Base-by-base conservation (phyloP, 64 coral and sea anemone genomes). In the Porites australiensis region DNA sequence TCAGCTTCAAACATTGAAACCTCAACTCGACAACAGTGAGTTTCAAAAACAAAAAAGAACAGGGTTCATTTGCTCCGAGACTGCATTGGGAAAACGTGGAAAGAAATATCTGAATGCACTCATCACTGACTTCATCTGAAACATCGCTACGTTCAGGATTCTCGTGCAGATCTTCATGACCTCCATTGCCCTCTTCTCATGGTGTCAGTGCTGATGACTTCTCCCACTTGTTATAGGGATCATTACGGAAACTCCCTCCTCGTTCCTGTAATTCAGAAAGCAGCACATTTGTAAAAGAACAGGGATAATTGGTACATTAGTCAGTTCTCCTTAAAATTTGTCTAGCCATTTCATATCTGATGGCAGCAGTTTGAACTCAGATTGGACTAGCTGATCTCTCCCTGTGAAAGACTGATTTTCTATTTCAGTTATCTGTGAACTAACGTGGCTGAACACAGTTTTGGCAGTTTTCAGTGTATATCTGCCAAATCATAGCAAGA, bases 311-410 rank as follows among this genome's bases (percentile, higher is more conserved):
- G 19, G 86, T 86, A 80, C 77, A 89, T 89, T 94, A 58, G 55
- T 88, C 70, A 93, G 27, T 64, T 93, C 79, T 62, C 77, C 68
- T 13, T 64, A 82, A 73, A 66, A 82, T 85, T 83, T 92, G n/a
- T 49, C 71, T 0, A 85, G 22, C 77, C 92, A 94, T 50, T 89
- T 89, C 92, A 94, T 94, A 73, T 89, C 92, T 58, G 85, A 77
- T 64, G 90, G 95, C 5, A 92, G 19, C 5, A 96, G 87, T 72
- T 86, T 90, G 64, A 96, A 84, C 12, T 73, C 47, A 79, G 92
- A 95, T 70, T 91, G 91, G 5, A 91, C 76, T 64, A 73, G 55
- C 66, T 88, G 23, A 50, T 55, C 64, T 63, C 37, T 63, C 59
- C 88, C 21, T 44, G 60, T 64, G 70, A 73, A 93, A 4, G 68